Evolutionary conservation across 2,888 invertebrate genomes (phyloP), one percentile per base, ranked within the genome.

Genomic region (Pyrgus malvae): DNA sequence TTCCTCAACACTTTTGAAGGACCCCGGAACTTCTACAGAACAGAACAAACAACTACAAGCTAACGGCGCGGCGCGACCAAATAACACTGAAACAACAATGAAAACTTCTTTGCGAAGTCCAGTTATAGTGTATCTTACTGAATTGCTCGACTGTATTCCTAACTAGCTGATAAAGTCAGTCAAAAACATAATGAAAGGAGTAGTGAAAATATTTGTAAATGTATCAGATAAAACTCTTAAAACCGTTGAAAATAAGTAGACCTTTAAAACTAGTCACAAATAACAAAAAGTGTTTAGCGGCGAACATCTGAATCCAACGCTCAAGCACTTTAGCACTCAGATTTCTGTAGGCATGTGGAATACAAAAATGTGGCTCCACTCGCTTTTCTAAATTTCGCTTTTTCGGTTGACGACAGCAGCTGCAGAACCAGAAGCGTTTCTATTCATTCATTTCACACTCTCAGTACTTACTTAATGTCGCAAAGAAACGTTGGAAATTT

Each of bases 331-430:
- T 8, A 41, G 14, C 23, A 41, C 23, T 23, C 14, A 12, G 6
- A 8, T 12, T 9, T 41, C 23, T 41, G 23, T 33, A 14, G n/a
- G 21, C 21, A 31, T 12, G 12, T 46, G n/a, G 9, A 46, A 35
- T 23, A 23, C 14, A 46, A 21, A 46, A 46, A 46, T 33, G n/a
- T 31, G 17, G 31, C 45, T 31, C 11, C 31, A 19, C 19, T 44
- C 29, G 16, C 19, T 9, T 45, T 45, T n/a, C n/a, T 31, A 17
- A 9, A 31, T 17, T 19, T 21, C 12, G 14, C 21, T 19, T 33
- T 33, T 45, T 11, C 31, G 8, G 19, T 12, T 42, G 14, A 27
- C 42, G 16, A 42, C 45, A 4, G 12, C 19, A 11, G 19, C 11
- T 8, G 31, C 21, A 9, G 29, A n/a, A n/a, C n/a, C 31, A 11